Percentiles rank a stretch among this genome's conserved stretches.
phyloP scores from a whole-genome alignment of 2,113 vertebrate species.

The Alces alces region DNA sequence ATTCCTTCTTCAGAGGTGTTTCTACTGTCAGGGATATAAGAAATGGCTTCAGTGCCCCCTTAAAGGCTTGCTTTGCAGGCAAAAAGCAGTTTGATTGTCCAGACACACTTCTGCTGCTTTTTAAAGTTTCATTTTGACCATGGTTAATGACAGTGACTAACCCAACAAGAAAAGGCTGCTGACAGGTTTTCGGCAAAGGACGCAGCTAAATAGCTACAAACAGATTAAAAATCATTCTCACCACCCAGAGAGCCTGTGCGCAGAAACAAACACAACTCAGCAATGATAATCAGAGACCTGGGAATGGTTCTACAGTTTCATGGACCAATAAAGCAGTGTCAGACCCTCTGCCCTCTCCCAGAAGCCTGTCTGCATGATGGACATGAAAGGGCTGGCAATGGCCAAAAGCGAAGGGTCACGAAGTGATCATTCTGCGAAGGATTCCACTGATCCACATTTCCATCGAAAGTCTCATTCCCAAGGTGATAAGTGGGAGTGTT shows the following conservation, averaged over 20 bases:
- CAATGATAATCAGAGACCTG: slow-evolving; percentile 64
- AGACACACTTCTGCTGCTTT: slow-evolving; percentile 32
- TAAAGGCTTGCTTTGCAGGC: slow-evolving; percentile 33
- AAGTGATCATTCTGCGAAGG: neutral
- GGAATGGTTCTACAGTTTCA: slow-evolving; percentile 69
- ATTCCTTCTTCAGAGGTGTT: slow-evolving; percentile 1
- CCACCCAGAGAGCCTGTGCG: slow-evolving; percentile 51
- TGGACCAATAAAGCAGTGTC: slow-evolving; percentile 6
- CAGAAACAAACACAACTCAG: slow-evolving; percentile 35
- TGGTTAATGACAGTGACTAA: slow-evolving; percentile 67
- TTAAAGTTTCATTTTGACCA: slow-evolving; percentile 59
- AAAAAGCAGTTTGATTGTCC: slow-evolving; percentile 46
- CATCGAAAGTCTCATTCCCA: slow-evolving; percentile 61
- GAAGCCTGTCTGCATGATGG: neutral
- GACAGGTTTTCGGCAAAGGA: slow-evolving; percentile 81
- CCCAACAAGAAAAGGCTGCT: slow-evolving; percentile 71
- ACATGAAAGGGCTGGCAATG: slow-evolving; percentile 48
- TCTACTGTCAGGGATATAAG: slow-evolving; percentile 17
- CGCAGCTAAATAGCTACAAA: slow-evolving; percentile 61
- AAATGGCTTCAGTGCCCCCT: neutral
- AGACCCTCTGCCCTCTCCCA: neutral
- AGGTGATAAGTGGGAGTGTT: slow-evolving; percentile 26
- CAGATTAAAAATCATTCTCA: slow-evolving; percentile 71
- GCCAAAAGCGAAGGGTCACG: slow-evolving; percentile 9
- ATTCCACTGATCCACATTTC: slow-evolving; percentile 41